Percentiles rank a stretch among this genome's conserved stretches.
Evolutionary conservation across 2,888 invertebrate genomes (phyloP).

Genomic region (Eugnorisma glareosa): DNA sequence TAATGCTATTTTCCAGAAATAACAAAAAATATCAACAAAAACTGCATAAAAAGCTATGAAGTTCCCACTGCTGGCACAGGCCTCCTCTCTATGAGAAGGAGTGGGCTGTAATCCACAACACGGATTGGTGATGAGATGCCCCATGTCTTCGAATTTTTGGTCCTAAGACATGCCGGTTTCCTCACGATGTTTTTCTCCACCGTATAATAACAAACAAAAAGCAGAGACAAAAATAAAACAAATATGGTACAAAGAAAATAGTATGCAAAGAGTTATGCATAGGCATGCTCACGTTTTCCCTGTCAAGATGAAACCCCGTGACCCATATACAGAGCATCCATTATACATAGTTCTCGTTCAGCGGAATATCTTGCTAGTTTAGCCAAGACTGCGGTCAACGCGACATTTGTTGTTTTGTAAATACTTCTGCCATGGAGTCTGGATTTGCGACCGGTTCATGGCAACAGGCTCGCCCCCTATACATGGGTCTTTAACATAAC

Average conservation of each 20-base stretch:
- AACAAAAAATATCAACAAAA: too few relatives aligned
- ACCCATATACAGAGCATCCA: conserved; percentile 33
- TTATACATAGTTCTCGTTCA: neutral
- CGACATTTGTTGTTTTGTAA: neutral
- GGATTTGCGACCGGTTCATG: too few relatives aligned
- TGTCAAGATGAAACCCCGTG: conserved; percentile 35
- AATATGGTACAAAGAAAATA: conserved; percentile 7
- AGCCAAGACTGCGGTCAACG: neutral
- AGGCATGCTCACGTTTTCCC: conserved; percentile 42
- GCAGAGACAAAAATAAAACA: neutral
- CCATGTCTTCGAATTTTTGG: neutral
- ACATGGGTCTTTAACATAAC: too few relatives aligned
- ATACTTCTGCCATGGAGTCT: neutral
- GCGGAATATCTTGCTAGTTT: conserved; percentile 14
- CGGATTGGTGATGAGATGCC: neutral
- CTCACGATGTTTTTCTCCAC: neutral
- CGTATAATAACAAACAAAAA: neutral
- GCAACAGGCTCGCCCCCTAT: too few relatives aligned
- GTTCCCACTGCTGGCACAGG: neutral
- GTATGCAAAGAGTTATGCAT: conserved; percentile 35
- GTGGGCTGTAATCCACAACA: neutral
- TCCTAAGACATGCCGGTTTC: neutral
- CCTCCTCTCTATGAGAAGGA: neutral
- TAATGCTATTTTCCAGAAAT: neutral
- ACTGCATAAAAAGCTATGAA: too few relatives aligned